A percentile compares a stretch with the other conserved stretches of the same genome.
Conservation (phyloP, 2,797 vertebrate genomes). For the Darevskia nairensis region DNA sequence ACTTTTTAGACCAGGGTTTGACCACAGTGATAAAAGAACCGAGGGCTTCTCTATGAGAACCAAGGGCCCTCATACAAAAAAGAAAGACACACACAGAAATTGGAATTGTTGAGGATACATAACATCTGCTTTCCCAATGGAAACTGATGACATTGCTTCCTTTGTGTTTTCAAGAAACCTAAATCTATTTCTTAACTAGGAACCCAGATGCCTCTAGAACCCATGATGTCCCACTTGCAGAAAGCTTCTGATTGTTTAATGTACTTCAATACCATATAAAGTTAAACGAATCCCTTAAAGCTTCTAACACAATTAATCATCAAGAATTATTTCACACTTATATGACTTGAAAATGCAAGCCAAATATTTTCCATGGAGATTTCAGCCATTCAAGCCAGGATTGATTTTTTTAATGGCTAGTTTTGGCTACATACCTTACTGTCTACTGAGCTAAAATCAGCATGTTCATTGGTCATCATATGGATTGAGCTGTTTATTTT, state of each 20-base stretch:
- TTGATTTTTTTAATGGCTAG: neutral
- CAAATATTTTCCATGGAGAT: conserved; percentile 15
- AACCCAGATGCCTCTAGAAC: conserved; percentile 4
- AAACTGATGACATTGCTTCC: neutral
- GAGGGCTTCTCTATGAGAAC: neutral
- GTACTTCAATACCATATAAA: conserved; percentile 1
- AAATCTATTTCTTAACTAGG: conserved; percentile 1
- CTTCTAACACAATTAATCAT: conserved; percentile 18
- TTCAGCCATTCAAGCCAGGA: neutral
- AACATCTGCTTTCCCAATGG: neutral
- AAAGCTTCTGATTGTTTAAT: conserved; percentile 8
- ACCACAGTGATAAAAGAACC: neutral
- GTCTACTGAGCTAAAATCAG: neutral
- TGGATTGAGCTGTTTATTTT: neutral
- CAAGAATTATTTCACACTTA: conserved; percentile 17
- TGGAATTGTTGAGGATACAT: neutral
- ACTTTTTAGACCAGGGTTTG: neutral
- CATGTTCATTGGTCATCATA: neutral
- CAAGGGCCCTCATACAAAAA: neutral
- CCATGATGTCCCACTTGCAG: neutral
- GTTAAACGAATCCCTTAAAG: conserved; percentile 2
- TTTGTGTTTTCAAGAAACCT: neutral
- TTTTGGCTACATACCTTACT: neutral
- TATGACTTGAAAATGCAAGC: conserved; percentile 24
- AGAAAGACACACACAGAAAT: too few species aligned